phyloP scores from a whole-genome alignment of 2,797 vertebrate genomes.

The Notoglanidium macrostoma region DNA sequence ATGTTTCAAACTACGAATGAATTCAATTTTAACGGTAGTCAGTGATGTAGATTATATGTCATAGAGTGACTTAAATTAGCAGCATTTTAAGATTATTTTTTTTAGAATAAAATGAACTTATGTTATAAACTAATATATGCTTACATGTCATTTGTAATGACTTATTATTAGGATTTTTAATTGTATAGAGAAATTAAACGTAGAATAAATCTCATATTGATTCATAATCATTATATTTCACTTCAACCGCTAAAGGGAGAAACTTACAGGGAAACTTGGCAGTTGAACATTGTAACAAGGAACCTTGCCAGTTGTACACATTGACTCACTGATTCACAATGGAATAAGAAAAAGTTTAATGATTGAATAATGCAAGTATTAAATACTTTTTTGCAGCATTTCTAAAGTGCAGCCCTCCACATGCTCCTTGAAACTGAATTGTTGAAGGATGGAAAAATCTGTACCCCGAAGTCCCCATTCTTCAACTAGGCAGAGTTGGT shows the following conservation, averaged over 20 bases:
- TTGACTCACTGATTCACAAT: not conserved
- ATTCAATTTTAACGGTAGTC: not conserved
- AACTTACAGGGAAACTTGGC: not conserved
- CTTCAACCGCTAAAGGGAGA: not conserved
- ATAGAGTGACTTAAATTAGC: not conserved
- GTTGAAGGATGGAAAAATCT: not conserved
- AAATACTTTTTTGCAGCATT: not conserved
- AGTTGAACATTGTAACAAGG: not conserved
- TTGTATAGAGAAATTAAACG: not conserved
- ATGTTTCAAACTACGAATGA: not conserved
- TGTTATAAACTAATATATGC: not conserved
- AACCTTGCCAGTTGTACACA: not conserved
- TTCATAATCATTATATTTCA: not conserved
- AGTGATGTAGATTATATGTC: not conserved
- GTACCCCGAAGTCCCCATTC: not conserved
- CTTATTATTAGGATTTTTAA: not conserved
- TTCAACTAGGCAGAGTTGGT: not conserved
- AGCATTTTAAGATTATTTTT: not conserved
- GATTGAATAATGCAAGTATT: not conserved
- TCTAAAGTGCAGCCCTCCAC: not conserved
- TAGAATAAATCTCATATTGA: not conserved
- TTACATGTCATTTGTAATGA: not conserved
- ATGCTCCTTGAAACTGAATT: not conserved
- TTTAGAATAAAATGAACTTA: not conserved
- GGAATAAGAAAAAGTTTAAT: not conserved